Conservation (phyloP, 2,888 invertebrate genomes). For the Allygus modestus region DNA sequence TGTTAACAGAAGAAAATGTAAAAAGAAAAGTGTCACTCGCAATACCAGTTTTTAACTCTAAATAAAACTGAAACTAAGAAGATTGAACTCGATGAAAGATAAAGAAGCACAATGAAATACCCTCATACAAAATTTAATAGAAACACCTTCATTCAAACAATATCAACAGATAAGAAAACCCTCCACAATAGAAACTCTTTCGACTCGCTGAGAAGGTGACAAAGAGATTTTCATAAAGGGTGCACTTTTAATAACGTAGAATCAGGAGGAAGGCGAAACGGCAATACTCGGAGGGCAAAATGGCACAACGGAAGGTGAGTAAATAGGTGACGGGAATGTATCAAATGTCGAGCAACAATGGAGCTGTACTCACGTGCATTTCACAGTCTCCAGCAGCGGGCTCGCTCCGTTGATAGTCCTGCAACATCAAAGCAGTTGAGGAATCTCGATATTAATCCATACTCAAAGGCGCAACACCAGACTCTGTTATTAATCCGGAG, state of each 20-base stretch:
- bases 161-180: neutral
- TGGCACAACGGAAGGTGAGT: slow-evolving; percentile 10
- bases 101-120: neutral
- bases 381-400: slow-evolving; percentile 69
- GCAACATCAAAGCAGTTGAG: slow-evolving; percentile 61
- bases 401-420: slow-evolving; percentile 70
- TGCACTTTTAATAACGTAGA: slow-evolving; percentile 24
- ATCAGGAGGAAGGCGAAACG: neutral
- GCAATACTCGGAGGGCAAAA: neutral
- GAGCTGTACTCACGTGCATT: slow-evolving; percentile 67
- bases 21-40: no score
- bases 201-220: neutral
- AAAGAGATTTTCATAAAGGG: slow-evolving; percentile 17
- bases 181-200: slow-evolving; percentile 3
- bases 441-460: slow-evolving; percentile 51
- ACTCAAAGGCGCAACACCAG: slow-evolving; percentile 26
- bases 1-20: no score
- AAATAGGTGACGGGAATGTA: slow-evolving; percentile 18
- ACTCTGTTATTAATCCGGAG: slow-evolving; percentile 32
- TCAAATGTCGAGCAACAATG: slow-evolving; percentile 8
- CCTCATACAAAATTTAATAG: neutral
- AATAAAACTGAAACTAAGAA: neutral
- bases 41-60: no score
- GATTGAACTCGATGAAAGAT: neutral
- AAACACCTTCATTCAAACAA: neutral